A percentile compares a stretch with the other conserved stretches of the same genome.
Evolutionary conservation across 64 coral and sea anemone genomes (phyloP).

Genomic region (Anthopleura sola): DNA sequence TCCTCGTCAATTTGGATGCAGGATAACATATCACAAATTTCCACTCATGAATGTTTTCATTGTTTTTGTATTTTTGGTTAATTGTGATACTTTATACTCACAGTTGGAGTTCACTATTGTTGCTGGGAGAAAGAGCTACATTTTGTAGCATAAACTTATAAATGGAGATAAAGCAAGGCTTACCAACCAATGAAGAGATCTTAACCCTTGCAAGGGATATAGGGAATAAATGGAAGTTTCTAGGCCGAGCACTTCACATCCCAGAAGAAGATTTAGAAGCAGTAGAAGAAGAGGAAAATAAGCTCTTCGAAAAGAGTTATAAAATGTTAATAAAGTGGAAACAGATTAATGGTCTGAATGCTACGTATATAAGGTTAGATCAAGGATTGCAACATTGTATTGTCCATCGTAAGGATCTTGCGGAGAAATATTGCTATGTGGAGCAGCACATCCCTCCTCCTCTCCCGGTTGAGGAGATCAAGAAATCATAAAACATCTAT

Average conservation of each 20-base stretch:
- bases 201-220: constrained; percentile 5
- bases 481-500: too few species aligned
- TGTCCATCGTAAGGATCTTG: neutral
- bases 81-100: too few species aligned
- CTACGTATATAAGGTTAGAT: neutral
- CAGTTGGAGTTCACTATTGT: too few species aligned
- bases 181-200: neutral
- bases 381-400: neutral
- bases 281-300: neutral
- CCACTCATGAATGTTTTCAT: too few species aligned
- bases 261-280: neutral
- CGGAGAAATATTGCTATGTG: neutral
- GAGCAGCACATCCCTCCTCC: too few species aligned
- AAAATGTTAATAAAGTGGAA: neutral
- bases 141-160: too few species aligned
- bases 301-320: constrained; percentile 1
- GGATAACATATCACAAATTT: too few species aligned
- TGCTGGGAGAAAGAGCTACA: too few species aligned
- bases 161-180: neutral
- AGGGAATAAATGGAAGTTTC: neutral
- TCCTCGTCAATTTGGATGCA: too few species aligned
- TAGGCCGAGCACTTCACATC: neutral
- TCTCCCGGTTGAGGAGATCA: too few species aligned
- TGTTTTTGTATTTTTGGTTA: too few species aligned
- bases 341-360: neutral